Evolutionary conservation across 2,888 invertebrate species (phyloP), one percentile per base, ranked within the genome.

Genomic region (Epirrhoe tristata): DNA sequence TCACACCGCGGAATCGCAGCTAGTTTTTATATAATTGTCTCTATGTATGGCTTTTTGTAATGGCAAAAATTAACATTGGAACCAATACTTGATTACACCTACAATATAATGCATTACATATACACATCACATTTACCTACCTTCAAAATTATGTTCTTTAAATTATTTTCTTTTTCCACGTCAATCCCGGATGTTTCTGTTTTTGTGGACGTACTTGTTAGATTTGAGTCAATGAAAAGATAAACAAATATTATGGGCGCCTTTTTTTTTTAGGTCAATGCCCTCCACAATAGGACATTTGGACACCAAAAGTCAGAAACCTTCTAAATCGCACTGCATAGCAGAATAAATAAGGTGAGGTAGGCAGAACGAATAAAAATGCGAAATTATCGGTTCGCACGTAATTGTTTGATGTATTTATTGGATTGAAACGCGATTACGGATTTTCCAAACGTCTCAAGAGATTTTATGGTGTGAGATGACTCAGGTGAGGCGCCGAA

Each of bases 331-430:
- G 62, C 39, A 48, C 54, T 54, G 58, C 66, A 62, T 58, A 51
- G 57, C 66, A 56, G 55, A 54, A 52, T 63, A 51, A 56, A 68
- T 60, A 65, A 63, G 63, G 68, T 62, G 66, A 63, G 36, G 39
- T 32, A 55, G 54, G 16, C 46, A 67, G 53, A 58, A 61, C 48
- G 61, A 57, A 69, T 74, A 74, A 74, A 74, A 66, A 63, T 62
- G 63, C n/a, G 39, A 70, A 67, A 24, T 70, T 72, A 73, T 73
- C 66, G 66, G 53, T 36, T 54, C 62, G 50, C 72, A 73, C 72
- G 75, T 73, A 66, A 60, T 43, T 66, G 63, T 67, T 68, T 69
- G 74, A 71, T 43, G 60, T 74, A 67, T 73, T 74, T 74, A 74
- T 74, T 67, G 58, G 43, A 34, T 72, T 67, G 60, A 17, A 32